These are phyloP conservation scores for Chaetodon auriga DNA, from an alignment of 2,113 vertebrate genomes.

Conservation along the genomic window DNA sequence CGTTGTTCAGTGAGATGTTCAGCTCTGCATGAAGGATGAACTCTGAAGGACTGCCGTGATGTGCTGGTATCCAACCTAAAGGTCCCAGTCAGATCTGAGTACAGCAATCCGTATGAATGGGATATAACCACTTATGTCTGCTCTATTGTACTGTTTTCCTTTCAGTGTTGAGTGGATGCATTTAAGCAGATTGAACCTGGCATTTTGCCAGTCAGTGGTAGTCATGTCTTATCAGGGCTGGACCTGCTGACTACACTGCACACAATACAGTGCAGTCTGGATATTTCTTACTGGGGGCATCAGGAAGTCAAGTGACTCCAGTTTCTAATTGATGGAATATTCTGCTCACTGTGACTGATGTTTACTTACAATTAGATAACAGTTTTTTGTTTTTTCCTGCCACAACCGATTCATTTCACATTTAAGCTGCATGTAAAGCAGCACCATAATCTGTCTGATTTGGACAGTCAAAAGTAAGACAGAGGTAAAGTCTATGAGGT, in stretches of 20 bases:
- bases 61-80: conserved; percentile 45
- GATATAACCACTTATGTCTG: conserved; percentile 18
- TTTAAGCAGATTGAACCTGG: conserved; percentile 61
- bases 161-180: conserved; percentile 29
- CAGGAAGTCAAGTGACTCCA: conserved; percentile 26
- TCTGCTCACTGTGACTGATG: conserved; percentile 26
- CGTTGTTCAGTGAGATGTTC: conserved; percentile 30
- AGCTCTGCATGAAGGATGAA: conserved; percentile 24
- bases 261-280: conserved; percentile 34
- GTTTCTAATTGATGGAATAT: conserved; percentile 45
- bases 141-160: conserved; percentile 35
- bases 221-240: conserved; percentile 67
- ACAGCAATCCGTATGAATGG: conserved; percentile 19
- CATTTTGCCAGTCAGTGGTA: conserved; percentile 37
- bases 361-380: conserved; percentile 18
- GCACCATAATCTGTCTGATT: neutral
- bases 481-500: conserved; percentile 13
- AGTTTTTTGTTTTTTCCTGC: conserved; percentile 10
- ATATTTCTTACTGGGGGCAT: conserved; percentile 29
- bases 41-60: conserved; percentile 19
- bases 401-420: neutral
- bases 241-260: conserved; percentile 45
- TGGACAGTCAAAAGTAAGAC: neutral
- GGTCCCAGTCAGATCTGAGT: conserved; percentile 46
- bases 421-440: conserved; percentile 2